A percentile compares a stretch with the other conserved stretches of the same genome.
Evolutionary conservation across 2,888 invertebrate genomes (phyloP).

Genomic region (Apamea anceps): DNA sequence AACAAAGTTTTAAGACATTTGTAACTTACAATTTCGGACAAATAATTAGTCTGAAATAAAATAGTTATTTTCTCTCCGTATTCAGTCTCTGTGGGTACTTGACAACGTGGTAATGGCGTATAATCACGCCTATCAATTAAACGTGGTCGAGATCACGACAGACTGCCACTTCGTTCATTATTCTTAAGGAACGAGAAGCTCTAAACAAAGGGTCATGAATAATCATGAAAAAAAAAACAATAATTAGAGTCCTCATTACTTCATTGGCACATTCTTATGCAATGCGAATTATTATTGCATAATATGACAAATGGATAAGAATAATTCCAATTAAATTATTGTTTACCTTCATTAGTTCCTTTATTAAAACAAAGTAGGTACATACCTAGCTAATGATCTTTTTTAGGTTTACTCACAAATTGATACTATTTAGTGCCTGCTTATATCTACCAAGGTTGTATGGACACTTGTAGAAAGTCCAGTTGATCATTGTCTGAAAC

Average conservation of each 20-base stretch:
- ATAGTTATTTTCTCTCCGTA: neutral
- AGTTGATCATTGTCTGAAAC: neutral
- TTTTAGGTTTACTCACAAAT: neutral
- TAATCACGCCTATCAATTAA: neutral
- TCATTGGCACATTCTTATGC: slow-evolving; percentile 34
- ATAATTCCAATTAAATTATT: neutral
- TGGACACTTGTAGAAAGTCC: neutral
- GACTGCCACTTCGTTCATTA: neutral
- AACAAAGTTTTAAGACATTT: neutral
- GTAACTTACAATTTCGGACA: neutral
- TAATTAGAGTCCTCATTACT: neutral
- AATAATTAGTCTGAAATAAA: neutral
- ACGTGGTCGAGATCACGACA: neutral
- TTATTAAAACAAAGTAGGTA: neutral
- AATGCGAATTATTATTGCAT: slow-evolving; percentile 37
- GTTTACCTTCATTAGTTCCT: slow-evolving; percentile 11
- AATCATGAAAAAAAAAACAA: neutral
- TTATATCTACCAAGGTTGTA: neutral
- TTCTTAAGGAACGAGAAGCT: neutral
- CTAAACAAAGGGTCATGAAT: slow-evolving; percentile 11
- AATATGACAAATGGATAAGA: slow-evolving; percentile 12
- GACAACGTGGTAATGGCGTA: neutral
- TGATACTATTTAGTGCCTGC: neutral
- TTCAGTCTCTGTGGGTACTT: neutral
- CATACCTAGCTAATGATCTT: neutral